Percentiles rank a stretch among this genome's conserved stretches.
phyloP scores from a whole-genome alignment of 2,888 invertebrate genomes.

The Helicoverpa assulta region DNA sequence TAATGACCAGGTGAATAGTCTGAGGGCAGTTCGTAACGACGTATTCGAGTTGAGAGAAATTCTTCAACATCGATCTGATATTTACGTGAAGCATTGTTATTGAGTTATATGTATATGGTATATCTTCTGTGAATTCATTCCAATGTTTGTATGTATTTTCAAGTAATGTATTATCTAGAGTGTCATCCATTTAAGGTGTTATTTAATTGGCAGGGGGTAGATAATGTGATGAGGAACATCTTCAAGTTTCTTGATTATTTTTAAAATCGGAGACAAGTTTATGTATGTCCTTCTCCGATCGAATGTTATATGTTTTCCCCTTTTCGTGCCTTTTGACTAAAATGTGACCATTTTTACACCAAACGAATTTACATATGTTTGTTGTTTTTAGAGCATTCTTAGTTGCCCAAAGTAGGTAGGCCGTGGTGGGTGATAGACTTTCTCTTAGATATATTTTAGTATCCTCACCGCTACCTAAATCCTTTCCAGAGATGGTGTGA shows the following conservation, averaged over 20 bases:
- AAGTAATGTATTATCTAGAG: not conserved
- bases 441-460: slow-evolving; percentile 12
- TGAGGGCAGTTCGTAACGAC: no score
- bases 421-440: slow-evolving; percentile 10
- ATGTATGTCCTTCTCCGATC: slow-evolving; percentile 10
- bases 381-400: slow-evolving; percentile 7
- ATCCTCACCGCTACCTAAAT: slow-evolving; percentile 3
- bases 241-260: not conserved
- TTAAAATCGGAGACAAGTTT: slow-evolving; percentile 9
- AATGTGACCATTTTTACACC: slow-evolving; percentile 25
- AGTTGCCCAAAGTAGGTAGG: slow-evolving; percentile 17
- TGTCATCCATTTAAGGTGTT: slow-evolving; percentile 6
- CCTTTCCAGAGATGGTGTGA: slow-evolving; percentile 2
- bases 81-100: no score
- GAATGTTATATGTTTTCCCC: slow-evolving; percentile 9
- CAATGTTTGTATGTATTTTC: slow-evolving; percentile 4
- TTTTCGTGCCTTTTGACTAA: slow-evolving; percentile 8
- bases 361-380: slow-evolving; percentile 18
- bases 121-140: slow-evolving; percentile 4
- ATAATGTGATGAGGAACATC: no score
- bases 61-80: no score
- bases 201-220: not conserved
- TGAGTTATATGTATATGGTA: no score
- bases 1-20: no score
- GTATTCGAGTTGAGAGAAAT: no score